Conservation (phyloP, 2,888 invertebrate species). For the Baccha elongata region DNA sequence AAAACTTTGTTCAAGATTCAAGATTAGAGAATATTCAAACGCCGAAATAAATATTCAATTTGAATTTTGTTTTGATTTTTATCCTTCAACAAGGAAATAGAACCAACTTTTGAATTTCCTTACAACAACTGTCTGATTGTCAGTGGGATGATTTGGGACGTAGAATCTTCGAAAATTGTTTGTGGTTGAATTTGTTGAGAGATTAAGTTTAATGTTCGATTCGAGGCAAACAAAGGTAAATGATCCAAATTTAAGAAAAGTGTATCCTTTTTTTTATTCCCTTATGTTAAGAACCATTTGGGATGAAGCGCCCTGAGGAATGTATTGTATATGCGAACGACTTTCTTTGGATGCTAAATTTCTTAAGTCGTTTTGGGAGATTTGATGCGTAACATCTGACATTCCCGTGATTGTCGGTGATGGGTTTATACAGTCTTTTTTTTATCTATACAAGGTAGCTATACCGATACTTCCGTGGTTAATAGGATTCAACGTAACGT, state of each 20-base stretch:
- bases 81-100: slow-evolving; percentile 28
- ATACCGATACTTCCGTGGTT: slow-evolving; percentile 49
- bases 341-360: slow-evolving; percentile 16
- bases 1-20: slow-evolving; percentile 28
- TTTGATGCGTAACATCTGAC: slow-evolving; percentile 62
- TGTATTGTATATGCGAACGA: slow-evolving; percentile 6
- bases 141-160: slow-evolving; percentile 15
- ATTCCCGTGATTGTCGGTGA: slow-evolving; percentile 37
- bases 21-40: slow-evolving; percentile 19
- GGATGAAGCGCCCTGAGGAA: background rate
- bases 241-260: slow-evolving; percentile 54
- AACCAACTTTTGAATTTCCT: slow-evolving; percentile 20
- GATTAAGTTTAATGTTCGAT: slow-evolving; percentile 62
- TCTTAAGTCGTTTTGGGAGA: slow-evolving; percentile 8
- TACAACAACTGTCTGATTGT: background rate
- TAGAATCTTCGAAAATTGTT: background rate
- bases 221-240: slow-evolving; percentile 66
- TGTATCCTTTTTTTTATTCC: slow-evolving; percentile 17
- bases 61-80: slow-evolving; percentile 62
- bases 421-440: slow-evolving; percentile 17
- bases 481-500: slow-evolving; percentile 59
- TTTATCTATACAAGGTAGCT: slow-evolving; percentile 6
- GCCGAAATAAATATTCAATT: slow-evolving; percentile 68
- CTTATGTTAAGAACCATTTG: background rate
- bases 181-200: slow-evolving; percentile 43